Evolutionary conservation across 2,113 vertebrate genomes (phyloP).

Genomic region (Coptodon rendalli): DNA sequence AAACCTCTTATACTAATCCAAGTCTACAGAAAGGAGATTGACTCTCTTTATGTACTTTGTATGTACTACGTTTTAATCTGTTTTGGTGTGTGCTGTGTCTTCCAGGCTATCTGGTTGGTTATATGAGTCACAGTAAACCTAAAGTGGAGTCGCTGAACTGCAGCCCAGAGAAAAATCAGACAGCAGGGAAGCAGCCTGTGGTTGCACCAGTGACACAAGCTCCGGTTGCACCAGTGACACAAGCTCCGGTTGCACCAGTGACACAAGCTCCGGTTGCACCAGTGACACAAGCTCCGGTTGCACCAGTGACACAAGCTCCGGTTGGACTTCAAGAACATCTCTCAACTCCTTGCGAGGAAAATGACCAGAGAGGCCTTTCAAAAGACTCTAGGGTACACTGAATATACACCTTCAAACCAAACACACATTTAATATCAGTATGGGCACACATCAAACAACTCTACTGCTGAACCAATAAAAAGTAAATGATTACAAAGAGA

Average conservation of each 20-base stretch:
- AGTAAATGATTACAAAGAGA: background rate
- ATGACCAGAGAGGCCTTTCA: slow-evolving; percentile 41
- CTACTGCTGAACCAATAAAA: background rate
- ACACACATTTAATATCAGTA: background rate
- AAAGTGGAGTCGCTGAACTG: background rate
- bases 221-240: too few relatives aligned
- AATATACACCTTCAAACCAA: background rate
- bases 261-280: fast-evolving
- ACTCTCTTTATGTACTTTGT: background rate
- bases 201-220: background rate
- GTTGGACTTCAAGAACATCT: slow-evolving; percentile 69
- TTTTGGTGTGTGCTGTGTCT: background rate
- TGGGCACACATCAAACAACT: background rate
- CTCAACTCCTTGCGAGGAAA: slow-evolving; percentile 42
- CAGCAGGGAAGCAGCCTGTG: fast-evolving
- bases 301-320: background rate
- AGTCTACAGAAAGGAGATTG: background rate
- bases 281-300: background rate
- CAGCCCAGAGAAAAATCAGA: background rate
- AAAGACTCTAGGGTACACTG: slow-evolving; percentile 61
- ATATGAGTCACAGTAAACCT: slow-evolving; percentile 29
- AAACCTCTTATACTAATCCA: background rate
- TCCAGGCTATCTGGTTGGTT: slow-evolving; percentile 81
- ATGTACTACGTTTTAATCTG: background rate
- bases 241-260: fast-evolving